Conservation (phyloP, 2,888 invertebrate genomes). For the Sesia apiformis region DNA sequence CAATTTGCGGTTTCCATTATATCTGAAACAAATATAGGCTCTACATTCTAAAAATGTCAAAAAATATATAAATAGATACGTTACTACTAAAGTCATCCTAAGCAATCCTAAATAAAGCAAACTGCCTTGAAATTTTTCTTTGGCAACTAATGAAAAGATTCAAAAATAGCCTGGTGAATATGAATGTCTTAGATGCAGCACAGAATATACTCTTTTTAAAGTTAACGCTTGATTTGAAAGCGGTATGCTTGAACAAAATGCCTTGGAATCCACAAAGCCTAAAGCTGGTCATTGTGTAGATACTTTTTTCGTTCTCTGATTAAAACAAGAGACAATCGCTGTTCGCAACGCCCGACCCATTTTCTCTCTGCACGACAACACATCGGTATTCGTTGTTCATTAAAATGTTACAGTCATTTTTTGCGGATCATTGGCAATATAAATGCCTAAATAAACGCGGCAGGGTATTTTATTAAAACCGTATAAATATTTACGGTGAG, state of each 20-base stretch:
- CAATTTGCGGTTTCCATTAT: too few relatives aligned
- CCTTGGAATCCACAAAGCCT: background rate
- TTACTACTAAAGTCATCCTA: too few relatives aligned
- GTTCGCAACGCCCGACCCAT: background rate
- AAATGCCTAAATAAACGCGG: background rate
- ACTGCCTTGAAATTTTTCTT: background rate
- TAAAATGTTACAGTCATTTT: background rate
- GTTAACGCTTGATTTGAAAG: background rate
- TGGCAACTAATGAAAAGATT: background rate
- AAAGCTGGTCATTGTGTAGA: background rate
- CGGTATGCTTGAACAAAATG: background rate
- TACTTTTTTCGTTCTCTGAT: background rate
- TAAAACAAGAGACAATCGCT: background rate
- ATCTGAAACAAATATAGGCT: too few relatives aligned
- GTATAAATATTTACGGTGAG: background rate
- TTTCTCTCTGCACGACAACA: background rate
- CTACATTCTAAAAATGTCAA: too few relatives aligned
- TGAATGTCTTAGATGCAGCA: background rate
- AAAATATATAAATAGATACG: too few relatives aligned
- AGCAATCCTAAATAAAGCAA: background rate
- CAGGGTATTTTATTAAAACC: background rate
- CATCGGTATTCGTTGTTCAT: background rate
- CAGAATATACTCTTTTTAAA: background rate
- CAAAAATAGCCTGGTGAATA: background rate
- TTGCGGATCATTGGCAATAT: background rate